These are phyloP conservation scores for Corythornis cristatus DNA, from an alignment of 2,113 vertebrate genomes.

Conservation along the genomic window DNA sequence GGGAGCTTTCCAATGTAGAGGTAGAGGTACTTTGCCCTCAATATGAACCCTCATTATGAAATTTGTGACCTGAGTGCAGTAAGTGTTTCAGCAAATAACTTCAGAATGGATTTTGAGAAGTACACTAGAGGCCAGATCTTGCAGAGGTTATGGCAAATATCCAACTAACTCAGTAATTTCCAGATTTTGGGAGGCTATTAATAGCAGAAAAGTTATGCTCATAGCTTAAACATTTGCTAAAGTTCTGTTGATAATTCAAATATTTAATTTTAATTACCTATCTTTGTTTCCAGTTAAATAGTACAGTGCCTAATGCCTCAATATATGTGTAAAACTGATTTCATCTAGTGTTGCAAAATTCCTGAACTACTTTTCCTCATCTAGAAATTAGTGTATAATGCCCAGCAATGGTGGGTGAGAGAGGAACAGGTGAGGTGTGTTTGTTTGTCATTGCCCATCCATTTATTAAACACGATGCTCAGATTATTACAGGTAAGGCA, in stretches of 20 bases:
- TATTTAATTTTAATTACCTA: background rate
- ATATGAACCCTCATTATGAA: background rate
- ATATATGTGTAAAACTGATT: background rate
- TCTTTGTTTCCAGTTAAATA: background rate
- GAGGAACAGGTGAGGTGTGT: background rate
- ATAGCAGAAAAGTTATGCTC: background rate
- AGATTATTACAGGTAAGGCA: background rate
- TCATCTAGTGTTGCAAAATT: background rate
- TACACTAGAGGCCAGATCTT: background rate
- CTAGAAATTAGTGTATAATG: background rate
- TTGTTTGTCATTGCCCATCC: background rate
- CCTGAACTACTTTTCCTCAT: background rate
- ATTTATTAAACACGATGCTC: background rate
- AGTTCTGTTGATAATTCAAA: background rate
- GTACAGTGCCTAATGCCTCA: background rate
- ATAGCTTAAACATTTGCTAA: background rate
- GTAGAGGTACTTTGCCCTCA: background rate
- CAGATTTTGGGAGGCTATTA: background rate
- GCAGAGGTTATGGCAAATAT: background rate
- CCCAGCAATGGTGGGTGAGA: too few species aligned
- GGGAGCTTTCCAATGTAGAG: background rate
- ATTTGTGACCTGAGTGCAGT: background rate
- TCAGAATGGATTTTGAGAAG: background rate
- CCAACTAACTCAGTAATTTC: background rate
- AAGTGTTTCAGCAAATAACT: conserved; percentile 4